Evolutionary conservation across 2,888 invertebrate species (phyloP).

Genomic region (Epistrophe grossulariae): DNA sequence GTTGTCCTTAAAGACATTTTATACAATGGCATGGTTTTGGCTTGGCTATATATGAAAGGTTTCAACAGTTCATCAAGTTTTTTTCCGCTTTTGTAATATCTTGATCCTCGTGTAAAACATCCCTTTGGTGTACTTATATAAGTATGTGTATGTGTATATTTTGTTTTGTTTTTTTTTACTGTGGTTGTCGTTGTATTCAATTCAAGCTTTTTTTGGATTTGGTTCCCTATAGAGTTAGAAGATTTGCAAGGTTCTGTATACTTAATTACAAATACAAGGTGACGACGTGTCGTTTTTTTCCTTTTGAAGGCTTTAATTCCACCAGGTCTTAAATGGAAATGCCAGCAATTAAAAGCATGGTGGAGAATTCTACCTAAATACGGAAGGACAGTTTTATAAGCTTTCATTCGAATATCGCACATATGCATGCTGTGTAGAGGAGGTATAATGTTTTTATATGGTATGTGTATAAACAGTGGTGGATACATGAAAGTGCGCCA

Average conservation of each 20-base stretch:
- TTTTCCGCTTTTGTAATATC: background rate
- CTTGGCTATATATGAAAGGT: background rate
- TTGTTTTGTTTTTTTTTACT: background rate
- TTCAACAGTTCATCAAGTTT: slow-evolving; percentile 16
- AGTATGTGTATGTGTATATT: background rate
- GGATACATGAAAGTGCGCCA: slow-evolving; percentile 6
- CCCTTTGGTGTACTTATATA: background rate
- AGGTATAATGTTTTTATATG: background rate
- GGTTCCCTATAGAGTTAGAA: slow-evolving; percentile 16
- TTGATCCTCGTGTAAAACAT: background rate
- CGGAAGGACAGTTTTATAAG: background rate
- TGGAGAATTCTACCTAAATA: background rate
- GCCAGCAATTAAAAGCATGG: slow-evolving; percentile 4
- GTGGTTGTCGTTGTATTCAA: background rate
- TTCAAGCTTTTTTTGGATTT: slow-evolving; percentile 10
- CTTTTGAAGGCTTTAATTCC: slow-evolving; percentile 11
- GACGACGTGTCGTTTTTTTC: background rate
- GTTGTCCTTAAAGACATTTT: slow-evolving; percentile 2
- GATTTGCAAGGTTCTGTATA: slow-evolving; percentile 3
- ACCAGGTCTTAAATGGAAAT: slow-evolving; percentile 42
- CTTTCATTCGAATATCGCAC: background rate
- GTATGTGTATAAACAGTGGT: background rate
- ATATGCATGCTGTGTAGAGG: background rate
- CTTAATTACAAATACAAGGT: slow-evolving; percentile 32
- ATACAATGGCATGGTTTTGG: background rate